Evolutionary conservation across 1,140 invertebrate genomes (phyloP).

Genomic region (Melipona quadrifasciata): DNA sequence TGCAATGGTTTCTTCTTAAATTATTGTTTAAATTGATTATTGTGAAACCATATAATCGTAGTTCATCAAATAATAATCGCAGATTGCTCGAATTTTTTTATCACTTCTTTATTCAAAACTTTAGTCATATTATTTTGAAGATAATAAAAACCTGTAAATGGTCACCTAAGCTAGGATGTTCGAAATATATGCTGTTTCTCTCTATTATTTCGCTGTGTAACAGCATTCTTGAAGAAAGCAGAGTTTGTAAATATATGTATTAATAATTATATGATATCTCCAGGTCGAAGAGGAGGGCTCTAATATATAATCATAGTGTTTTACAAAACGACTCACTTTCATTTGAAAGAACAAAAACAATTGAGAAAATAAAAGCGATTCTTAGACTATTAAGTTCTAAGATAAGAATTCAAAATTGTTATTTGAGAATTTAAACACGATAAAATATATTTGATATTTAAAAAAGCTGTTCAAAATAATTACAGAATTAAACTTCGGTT

Average conservation of each 20-base stretch:
- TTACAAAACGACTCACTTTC: slow-evolving; percentile 31
- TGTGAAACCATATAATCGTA: not conserved
- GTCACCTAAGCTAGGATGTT: not conserved
- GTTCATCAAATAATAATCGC: not conserved
- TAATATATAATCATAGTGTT: slow-evolving; percentile 26
- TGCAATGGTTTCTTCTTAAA: slow-evolving; percentile 16
- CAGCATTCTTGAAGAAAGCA: slow-evolving; percentile 17
- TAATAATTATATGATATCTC: slow-evolving; percentile 46
- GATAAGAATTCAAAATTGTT: not conserved
- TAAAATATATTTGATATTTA: not conserved
- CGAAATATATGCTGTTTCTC: slow-evolving; percentile 28
- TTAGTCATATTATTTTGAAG: not conserved
- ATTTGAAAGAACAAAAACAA: not conserved
- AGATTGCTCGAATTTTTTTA: not conserved
- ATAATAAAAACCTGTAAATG: not conserved
- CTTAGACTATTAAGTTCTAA: not conserved
- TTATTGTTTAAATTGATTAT: not conserved
- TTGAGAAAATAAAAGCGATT: not conserved
- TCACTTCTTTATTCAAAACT: not conserved
- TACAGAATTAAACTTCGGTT: not conserved
- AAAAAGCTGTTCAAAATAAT: slow-evolving; percentile 22
- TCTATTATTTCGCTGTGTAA: slow-evolving; percentile 36
- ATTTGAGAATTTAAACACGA: not conserved
- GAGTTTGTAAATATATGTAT: slow-evolving; percentile 58
- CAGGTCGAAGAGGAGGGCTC: slow-evolving; percentile 58